A percentile compares a stretch with the other conserved stretches of the same genome.
Conservation (phyloP, 1,140 invertebrate genomes). For the Camponotus floridanus region DNA sequence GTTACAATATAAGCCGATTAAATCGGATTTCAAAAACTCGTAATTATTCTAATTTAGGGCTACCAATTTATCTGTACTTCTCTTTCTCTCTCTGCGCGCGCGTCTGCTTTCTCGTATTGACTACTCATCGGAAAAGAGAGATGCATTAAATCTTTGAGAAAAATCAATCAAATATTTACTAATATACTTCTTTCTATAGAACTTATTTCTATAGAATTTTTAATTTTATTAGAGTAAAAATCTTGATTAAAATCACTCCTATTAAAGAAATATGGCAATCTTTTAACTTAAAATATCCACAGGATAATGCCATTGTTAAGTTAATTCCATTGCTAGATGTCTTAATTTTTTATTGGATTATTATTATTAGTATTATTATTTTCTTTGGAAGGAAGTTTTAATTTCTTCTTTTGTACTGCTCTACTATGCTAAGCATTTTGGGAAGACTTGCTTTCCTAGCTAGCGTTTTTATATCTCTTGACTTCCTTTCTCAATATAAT, state of each 20-base stretch:
- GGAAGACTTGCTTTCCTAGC: constrained; percentile 62
- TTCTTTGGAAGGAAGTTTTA: constrained; percentile 3
- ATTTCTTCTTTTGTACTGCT: constrained; percentile 64
- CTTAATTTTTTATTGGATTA: constrained; percentile 33
- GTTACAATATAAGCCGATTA: constrained; percentile 48
- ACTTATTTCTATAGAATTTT: constrained; percentile 23
- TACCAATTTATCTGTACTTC: neutral
- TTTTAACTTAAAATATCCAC: constrained; percentile 53
- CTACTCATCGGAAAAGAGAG: constrained; percentile 72
- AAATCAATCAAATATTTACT: constrained; percentile 21
- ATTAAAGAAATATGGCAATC: neutral
- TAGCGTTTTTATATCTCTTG: constrained; percentile 23
- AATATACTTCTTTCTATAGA: constrained; percentile 21
- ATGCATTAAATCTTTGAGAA: constrained; percentile 51
- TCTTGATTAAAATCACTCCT: neutral
- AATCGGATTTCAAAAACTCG: constrained; percentile 47
- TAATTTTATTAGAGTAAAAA: constrained; percentile 27
- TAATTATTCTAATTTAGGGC: constrained; percentile 24
- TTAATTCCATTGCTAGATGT: constrained; percentile 43
- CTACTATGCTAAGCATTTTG: constrained; percentile 49
- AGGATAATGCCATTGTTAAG: constrained; percentile 7
- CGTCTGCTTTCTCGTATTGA: constrained; percentile 65
- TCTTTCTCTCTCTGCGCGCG: neutral
- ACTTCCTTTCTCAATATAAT: constrained; percentile 40
- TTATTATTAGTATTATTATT: constrained; percentile 38